phyloP scores from a whole-genome alignment of 1,140 invertebrate species.

The Whitmania pigra region DNA sequence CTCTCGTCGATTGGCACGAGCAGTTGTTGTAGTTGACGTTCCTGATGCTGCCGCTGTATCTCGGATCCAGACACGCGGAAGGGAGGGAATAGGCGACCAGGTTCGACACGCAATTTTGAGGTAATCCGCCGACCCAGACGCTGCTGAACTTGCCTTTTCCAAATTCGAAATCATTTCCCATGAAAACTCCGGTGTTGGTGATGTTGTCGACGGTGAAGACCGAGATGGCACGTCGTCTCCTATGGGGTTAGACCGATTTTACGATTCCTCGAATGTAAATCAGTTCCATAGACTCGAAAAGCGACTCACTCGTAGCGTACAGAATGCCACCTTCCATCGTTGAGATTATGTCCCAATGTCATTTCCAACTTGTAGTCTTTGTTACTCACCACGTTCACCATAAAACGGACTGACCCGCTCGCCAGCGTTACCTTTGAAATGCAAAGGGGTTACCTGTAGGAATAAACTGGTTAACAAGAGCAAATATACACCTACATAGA shows the following conservation, averaged over 20 bases:
- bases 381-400: no score
- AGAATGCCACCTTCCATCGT: conserved; percentile 4
- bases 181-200: conserved; percentile 27
- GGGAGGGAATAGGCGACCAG: conserved; percentile 29
- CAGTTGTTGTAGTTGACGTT: conserved; percentile 39
- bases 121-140: conserved; percentile 36
- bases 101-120: conserved; percentile 26
- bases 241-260: conserved; percentile 35
- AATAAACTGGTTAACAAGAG: neutral
- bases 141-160: conserved; percentile 29
- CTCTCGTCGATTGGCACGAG: conserved; percentile 32
- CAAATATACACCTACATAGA: conserved; percentile 29
- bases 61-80: conserved; percentile 26
- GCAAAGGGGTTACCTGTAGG: neutral
- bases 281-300: conserved; percentile 26
- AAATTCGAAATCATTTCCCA: conserved; percentile 33
- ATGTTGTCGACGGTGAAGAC: conserved; percentile 31
- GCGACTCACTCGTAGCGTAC: neutral
- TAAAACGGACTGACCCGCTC: neutral
- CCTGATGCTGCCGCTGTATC: conserved; percentile 31
- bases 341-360: neutral
- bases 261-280: conserved; percentile 30
- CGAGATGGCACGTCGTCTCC: conserved; percentile 33
- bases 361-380: neutral
- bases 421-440: neutral